Percentiles rank a stretch among this genome's conserved stretches.
phyloP scores from a whole-genome alignment of 2,888 invertebrate species.

The Tenthredo amoena region DNA sequence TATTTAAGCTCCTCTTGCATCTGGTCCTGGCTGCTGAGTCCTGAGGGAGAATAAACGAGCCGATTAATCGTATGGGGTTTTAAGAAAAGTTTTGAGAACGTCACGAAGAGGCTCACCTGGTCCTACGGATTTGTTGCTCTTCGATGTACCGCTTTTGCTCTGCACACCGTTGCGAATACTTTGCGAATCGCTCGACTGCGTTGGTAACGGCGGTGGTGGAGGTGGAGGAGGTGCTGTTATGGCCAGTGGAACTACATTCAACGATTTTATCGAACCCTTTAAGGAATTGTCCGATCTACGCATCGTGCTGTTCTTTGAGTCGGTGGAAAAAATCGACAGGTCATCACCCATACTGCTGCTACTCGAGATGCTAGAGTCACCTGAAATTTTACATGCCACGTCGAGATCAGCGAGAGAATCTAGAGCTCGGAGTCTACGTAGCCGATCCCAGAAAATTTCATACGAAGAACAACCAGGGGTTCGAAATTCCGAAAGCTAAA shows the following conservation, averaged over 20 bases:
- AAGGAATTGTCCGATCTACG: background rate
- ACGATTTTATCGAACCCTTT: conserved; percentile 52
- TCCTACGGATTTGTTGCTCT: conserved; percentile 62
- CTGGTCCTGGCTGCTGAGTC: conserved; percentile 77
- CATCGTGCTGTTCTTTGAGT: background rate
- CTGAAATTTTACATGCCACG: conserved; percentile 25
- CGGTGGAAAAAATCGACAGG: conserved; percentile 13
- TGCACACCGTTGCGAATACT: conserved; percentile 65
- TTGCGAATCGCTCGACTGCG: conserved; percentile 48
- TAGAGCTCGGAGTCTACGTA: no score
- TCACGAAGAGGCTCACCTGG: conserved; percentile 25
- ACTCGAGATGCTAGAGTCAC: conserved; percentile 54
- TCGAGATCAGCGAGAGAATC: background rate
- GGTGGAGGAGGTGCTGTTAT: conserved; percentile 69
- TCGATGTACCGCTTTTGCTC: conserved; percentile 70
- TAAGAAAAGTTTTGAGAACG: conserved; percentile 70
- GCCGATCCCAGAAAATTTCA: no score
- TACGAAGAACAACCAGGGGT: no score
- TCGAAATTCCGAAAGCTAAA: no score
- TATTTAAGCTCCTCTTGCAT: conserved; percentile 87
- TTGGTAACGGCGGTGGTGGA: conserved; percentile 77
- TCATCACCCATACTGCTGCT: conserved; percentile 23
- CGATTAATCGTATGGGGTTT: no score
- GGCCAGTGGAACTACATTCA: conserved; percentile 52
- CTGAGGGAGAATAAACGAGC: conserved; percentile 64